phyloP scores from a whole-genome alignment of 2,797 vertebrate species.

The Eleutherodactylus coqui region DNA sequence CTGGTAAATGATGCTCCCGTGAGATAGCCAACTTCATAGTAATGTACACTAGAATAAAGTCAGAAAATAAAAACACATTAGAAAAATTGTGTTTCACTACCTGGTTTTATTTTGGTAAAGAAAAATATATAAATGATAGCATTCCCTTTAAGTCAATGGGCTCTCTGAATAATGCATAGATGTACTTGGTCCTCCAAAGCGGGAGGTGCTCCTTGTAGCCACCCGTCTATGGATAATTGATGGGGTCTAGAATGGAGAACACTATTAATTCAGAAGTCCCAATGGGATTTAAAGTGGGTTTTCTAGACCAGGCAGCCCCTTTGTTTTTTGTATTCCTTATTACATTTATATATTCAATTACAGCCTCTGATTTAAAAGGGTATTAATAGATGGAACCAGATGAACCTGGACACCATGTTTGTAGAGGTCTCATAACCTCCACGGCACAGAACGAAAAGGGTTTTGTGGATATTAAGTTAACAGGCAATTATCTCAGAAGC shows the following conservation, averaged over 20 bases:
- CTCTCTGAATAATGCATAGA: background rate
- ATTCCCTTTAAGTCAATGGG: background rate
- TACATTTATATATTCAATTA: background rate
- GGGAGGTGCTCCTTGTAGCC: background rate
- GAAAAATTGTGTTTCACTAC: too few relatives aligned
- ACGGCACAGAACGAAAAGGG: constrained; percentile 44
- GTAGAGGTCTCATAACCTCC: constrained; percentile 15
- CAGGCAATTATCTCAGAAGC: constrained; percentile 73
- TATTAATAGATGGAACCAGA: background rate
- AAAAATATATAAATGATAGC: background rate
- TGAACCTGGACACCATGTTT: constrained; percentile 56
- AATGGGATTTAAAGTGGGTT: background rate
- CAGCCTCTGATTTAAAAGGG: background rate
- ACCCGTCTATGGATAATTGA: background rate
- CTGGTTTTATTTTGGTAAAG: too few relatives aligned
- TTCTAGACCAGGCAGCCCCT: background rate
- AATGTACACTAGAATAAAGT: too few relatives aligned
- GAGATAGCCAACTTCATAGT: too few relatives aligned
- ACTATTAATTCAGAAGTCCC: too few relatives aligned
- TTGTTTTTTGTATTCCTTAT: background rate
- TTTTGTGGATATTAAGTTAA: constrained; percentile 73
- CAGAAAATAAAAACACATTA: too few relatives aligned
- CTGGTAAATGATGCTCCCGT: too few relatives aligned
- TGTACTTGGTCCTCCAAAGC: background rate
- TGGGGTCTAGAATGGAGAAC: background rate